Percentiles rank a stretch among this genome's conserved stretches.
These are phyloP conservation scores for Lagorchestes hirsutus DNA, from an alignment of 2,797 vertebrate genomes.

Conservation along the genomic window DNA sequence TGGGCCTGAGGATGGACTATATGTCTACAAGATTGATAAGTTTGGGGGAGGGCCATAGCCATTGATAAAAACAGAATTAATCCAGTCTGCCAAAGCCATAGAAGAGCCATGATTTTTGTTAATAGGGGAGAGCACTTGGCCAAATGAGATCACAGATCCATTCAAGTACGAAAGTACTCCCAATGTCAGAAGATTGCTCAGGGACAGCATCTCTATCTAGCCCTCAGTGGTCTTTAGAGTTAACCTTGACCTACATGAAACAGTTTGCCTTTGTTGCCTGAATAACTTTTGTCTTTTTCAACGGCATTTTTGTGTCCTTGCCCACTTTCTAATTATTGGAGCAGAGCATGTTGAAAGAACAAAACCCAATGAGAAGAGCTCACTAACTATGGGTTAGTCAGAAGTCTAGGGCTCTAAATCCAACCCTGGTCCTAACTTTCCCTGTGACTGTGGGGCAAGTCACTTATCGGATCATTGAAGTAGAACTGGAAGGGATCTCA, in stretches of 20 bases:
- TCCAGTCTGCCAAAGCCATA: conserved; percentile 32
- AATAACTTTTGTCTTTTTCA: background rate
- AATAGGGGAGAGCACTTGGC: background rate
- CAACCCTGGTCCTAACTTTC: background rate
- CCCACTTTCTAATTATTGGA: background rate
- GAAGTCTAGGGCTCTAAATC: background rate
- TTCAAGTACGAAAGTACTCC: background rate
- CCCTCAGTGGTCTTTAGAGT: background rate
- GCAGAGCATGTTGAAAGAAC: background rate
- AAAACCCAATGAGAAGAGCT: background rate
- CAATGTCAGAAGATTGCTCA: background rate
- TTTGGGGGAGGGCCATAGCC: background rate
- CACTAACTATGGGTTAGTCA: background rate
- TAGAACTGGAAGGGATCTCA: background rate
- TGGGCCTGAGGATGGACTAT: background rate
- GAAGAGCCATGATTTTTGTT: conserved; percentile 43
- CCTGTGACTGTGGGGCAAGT: background rate
- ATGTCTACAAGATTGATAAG: background rate
- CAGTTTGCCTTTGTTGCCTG: background rate
- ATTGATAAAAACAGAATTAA: conserved; percentile 63
- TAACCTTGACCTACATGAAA: background rate
- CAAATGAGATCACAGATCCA: conserved; percentile 25
- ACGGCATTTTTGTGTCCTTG: background rate
- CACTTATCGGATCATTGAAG: background rate
- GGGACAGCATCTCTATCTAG: background rate